These are phyloP conservation scores for Allacma fusca DNA, from an alignment of 2,888 invertebrate genomes.

Conservation along the genomic window DNA sequence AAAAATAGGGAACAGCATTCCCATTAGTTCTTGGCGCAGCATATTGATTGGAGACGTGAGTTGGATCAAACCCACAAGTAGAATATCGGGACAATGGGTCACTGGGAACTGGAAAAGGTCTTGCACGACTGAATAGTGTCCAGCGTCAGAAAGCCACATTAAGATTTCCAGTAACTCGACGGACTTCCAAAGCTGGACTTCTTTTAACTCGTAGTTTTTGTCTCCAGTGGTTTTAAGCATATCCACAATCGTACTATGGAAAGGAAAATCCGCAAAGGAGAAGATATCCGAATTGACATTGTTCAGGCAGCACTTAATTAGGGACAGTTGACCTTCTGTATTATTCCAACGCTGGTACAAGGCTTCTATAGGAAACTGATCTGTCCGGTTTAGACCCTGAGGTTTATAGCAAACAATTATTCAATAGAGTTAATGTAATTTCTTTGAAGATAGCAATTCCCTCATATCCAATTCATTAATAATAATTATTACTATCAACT, in stretches of 20 bases:
- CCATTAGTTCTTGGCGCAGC: slow-evolving; percentile 84
- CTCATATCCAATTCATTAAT: no score
- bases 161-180: slow-evolving; percentile 89
- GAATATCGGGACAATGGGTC: slow-evolving; percentile 92
- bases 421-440: no score
- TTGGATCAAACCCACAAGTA: slow-evolving; percentile 88
- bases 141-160: slow-evolving; percentile 85
- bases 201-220: slow-evolving; percentile 81
- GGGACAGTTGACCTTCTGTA: slow-evolving; percentile 87
- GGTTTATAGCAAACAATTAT: no score
- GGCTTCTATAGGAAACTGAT: slow-evolving; percentile 86
- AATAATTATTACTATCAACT: no score
- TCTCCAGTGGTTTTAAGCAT: slow-evolving; percentile 93
- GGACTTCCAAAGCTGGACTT: slow-evolving; percentile 91
- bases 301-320: slow-evolving; percentile 85
- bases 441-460: no score
- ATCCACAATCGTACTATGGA: slow-evolving; percentile 85
- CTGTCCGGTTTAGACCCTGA: no score
- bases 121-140: slow-evolving; percentile 81
- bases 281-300: slow-evolving; percentile 83
- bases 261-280: slow-evolving; percentile 91
- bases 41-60: slow-evolving; percentile 81
- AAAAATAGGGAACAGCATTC: slow-evolving; percentile 89
- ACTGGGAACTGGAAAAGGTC: slow-evolving; percentile 92
- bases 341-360: slow-evolving; percentile 93